Base-by-base conservation (phyloP, 2,888 invertebrate genomes). In the Ceraclea dissimilis region DNA sequence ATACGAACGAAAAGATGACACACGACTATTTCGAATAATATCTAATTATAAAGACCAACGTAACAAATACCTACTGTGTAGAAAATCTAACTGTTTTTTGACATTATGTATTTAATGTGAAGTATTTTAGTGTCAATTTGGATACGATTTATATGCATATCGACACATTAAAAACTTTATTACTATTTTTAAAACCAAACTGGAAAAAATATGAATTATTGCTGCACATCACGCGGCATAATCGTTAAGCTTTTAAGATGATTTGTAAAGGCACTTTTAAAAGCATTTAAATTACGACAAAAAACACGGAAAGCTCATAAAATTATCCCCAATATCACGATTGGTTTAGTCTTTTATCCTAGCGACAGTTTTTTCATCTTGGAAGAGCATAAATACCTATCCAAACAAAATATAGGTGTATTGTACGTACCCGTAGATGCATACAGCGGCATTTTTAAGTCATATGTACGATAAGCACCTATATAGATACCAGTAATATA, bases 201-300 rank as follows among this genome's bases (percentile, higher is more conserved):
- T 39, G 4, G 13, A 39, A 39, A 39, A 39, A 39, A 39, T n/a
- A 39, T 39, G 39, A 39, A 39, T 39, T 39, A 39, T 39, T 39
- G 16, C 39, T 13, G 13, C 39, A 16, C 39, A n/a, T 39, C 16
- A 16, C 39, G 39, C 39, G 39, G 13, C 13, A 39, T 39, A n/a
- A 39, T 16, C 39, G 39, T n/a, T 39, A 39, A 39, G 39, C 13
- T 39, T 39, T 39, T 39, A 39, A 13, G 39, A 16, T 39, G 39
- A 39, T 39, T 39, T 39, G 39, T 39, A 39, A 39, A 39, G 16
- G 39, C 39, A 39, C 39, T 39, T 39, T n/a, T n/a, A 39, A 39
- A 39, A 39, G 39, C 39, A 16, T 39, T 16, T 16, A 13, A 39
- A 39, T 39, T n/a, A 39, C 39, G 2, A 26, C 26, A 26, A 26